Percentiles rank a stretch among this genome's conserved stretches.
phyloP scores from a whole-genome alignment of 2,797 vertebrate genomes.

The Sebastes taczanowskii region DNA sequence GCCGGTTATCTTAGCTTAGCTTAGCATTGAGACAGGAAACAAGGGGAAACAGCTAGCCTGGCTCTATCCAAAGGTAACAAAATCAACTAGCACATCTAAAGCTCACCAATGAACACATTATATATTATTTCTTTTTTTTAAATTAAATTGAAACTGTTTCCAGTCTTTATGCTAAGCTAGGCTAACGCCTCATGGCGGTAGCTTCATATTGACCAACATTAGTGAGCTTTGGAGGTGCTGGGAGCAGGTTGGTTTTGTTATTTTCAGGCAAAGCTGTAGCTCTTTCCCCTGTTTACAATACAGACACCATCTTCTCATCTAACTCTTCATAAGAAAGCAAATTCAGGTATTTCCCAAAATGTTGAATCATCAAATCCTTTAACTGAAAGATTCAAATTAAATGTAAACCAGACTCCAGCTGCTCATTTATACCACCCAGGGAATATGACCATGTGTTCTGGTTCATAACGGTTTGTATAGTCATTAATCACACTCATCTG shows the following conservation, averaged over 20 bases:
- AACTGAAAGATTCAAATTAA: background rate
- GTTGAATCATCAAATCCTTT: background rate
- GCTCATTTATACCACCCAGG: background rate
- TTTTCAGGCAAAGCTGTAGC: background rate
- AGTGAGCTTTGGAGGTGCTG: no score
- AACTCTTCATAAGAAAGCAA: background rate
- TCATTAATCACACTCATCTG: conserved; percentile 1
- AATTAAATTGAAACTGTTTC: no score
- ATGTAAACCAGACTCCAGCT: background rate
- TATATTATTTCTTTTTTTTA: no score
- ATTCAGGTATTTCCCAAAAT: background rate
- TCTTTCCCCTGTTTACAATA: background rate
- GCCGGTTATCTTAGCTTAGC: no score
- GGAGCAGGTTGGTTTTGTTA: background rate
- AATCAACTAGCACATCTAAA: background rate
- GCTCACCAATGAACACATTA: no score
- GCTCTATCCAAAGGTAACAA: no score
- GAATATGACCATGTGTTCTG: background rate
- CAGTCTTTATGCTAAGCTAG: no score
- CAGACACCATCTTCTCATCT: background rate
- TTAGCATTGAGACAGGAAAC: no score
- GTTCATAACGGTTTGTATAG: background rate
- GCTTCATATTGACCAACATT: background rate
- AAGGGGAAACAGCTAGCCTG: no score
- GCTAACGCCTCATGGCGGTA: no score